A percentile compares a stretch with the other conserved stretches of the same genome.
Conservation (phyloP, 2,113 vertebrate genomes). For the Fukomys damarensis region DNA sequence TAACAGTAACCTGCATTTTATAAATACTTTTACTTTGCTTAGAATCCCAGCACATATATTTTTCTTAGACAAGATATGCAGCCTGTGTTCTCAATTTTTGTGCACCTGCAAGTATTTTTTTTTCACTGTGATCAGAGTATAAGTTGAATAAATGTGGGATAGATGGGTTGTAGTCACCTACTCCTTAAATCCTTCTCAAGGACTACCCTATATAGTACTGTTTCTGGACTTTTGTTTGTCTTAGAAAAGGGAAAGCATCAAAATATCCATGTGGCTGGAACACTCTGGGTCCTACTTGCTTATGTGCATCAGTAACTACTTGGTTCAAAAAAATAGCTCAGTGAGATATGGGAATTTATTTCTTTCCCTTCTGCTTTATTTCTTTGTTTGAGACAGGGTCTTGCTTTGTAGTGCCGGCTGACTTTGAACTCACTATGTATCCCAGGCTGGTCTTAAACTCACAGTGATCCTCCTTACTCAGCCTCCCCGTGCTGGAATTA, state of each 20-base stretch:
- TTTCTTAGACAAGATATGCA: not conserved
- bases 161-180: not conserved
- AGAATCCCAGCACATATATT: not conserved
- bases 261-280: not conserved
- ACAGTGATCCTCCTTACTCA: too few relatives aligned
- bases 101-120: not conserved
- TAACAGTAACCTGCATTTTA: not conserved
- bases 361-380: too few relatives aligned
- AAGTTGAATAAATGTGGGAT: not conserved
- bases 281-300: not conserved
- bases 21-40: not conserved
- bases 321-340: not conserved
- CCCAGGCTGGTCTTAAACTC: too few relatives aligned
- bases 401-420: too few relatives aligned
- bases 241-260: not conserved
- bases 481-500: too few relatives aligned
- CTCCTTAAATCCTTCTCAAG: not conserved
- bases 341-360: not conserved
- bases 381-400: too few relatives aligned
- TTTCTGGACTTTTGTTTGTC: not conserved
- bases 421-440: too few relatives aligned
- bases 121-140: not conserved
- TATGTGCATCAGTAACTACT: not conserved
- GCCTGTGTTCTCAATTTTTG: not conserved
- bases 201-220: not conserved